A percentile compares a stretch with the other conserved stretches of the same genome.
Evolutionary conservation across 2,888 invertebrate genomes (phyloP).

Genomic region (Drosophila neonasuta): DNA sequence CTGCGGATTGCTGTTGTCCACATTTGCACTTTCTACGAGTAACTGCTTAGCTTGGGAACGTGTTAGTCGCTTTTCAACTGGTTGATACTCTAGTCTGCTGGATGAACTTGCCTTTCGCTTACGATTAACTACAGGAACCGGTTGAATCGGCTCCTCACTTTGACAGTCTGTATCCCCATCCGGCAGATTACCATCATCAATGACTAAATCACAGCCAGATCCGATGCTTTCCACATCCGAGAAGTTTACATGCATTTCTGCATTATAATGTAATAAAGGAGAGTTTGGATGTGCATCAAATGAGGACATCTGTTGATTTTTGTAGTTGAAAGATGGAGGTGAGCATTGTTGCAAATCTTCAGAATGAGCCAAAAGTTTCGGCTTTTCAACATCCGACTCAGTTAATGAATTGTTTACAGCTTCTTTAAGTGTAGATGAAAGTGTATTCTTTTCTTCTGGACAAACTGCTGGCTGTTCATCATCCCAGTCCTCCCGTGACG

Average conservation of each 20-base stretch:
- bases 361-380: neutral
- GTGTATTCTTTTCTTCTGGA: neutral
- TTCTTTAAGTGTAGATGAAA: neutral
- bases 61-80: slow-evolving; percentile 32
- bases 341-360: neutral
- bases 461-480: neutral
- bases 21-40: neutral
- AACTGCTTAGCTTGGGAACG: slow-evolving; percentile 32
- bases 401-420: neutral
- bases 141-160: neutral
- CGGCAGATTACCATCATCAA: neutral
- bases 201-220: slow-evolving; percentile 3
- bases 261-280: neutral
- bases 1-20: neutral
- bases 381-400: neutral
- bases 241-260: neutral
- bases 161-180: too few relatives aligned
- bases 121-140: slow-evolving; percentile 11
- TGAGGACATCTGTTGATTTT: neutral
- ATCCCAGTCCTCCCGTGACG: neutral
- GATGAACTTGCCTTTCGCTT: slow-evolving; percentile 27
- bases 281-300: neutral
- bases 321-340: too few relatives aligned
- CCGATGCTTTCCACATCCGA: slow-evolving; percentile 5
- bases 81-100: slow-evolving; percentile 7